Conservation (phyloP, 37 sponge, comb jelly and placozoan genomes). For the Mnemiopsis leidyi region DNA sequence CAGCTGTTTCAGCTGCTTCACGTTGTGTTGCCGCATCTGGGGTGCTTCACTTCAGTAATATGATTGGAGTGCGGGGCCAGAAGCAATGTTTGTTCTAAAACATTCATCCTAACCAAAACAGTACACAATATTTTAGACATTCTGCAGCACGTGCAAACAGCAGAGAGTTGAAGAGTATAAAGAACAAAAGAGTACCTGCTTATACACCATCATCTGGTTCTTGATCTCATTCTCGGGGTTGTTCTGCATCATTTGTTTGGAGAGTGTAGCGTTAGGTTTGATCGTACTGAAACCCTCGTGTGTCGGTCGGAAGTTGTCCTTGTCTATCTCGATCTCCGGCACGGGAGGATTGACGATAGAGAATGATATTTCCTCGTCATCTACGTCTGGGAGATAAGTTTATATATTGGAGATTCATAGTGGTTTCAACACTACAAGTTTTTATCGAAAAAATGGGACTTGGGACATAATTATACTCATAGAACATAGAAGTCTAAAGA, state of each 20-base stretch:
- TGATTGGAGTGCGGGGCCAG: no score
- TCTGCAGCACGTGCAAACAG: no score
- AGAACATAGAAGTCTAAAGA: no score
- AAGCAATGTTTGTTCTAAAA: no score
- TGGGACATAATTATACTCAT: no score
- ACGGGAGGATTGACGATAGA: constrained; percentile 43
- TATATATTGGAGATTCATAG: no score
- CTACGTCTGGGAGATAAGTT: constrained; percentile 2
- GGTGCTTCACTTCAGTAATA: background rate
- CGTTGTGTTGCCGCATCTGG: constrained; percentile 88
- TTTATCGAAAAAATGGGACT: no score
- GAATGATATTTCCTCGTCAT: constrained; percentile 53
- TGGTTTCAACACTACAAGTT: no score
- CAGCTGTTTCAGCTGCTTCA: constrained; percentile 82
- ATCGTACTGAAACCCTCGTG: constrained; percentile 84
- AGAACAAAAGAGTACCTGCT: constrained; percentile 69
- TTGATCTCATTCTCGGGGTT: constrained; percentile 84
- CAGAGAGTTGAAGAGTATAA: no score
- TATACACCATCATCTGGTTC: constrained; percentile 95
- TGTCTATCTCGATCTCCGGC: constrained; percentile 10
- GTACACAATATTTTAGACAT: no score
- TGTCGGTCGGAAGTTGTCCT: constrained; percentile 41
- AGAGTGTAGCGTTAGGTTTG: constrained; percentile 81
- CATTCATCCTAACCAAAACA: no score
- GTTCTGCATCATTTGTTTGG: constrained; percentile 81